Evolutionary conservation across 2,888 invertebrate genomes (phyloP), one percentile per base, ranked within the genome.

Genomic region (Pomacea canaliculata): DNA sequence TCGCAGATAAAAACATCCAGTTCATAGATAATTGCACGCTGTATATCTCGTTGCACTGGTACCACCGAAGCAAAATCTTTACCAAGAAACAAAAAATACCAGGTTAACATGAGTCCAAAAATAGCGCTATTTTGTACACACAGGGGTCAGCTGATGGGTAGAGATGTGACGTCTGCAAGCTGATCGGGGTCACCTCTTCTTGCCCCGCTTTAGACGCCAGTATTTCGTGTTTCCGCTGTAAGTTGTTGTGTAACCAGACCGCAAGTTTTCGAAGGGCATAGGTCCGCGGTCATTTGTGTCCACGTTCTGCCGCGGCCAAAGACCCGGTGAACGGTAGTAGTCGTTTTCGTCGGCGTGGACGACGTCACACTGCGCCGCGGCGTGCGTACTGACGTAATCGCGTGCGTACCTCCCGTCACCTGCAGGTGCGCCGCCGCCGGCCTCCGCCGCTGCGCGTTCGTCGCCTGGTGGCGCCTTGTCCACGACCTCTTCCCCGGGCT

Each of bases 121-220:
- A 56, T 56, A 56, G 8, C 51, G 51, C 16, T 16, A 56, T 56
- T 56, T 16, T 56, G 51, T 56, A 56, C 10, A 56, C 51, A 56
- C 7, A 7, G 12, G 16, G 51, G 8, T 56, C 16, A 56, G 51
- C 51, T 56, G 13, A 13, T 51, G 51, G 51, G 51, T 56, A 56
- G 12, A 13, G 51, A 56, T 10, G 51, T 56, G 51, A 56, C 10
- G 51, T 7, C 2, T 56, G 51, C 51, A 56, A 56, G 16, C 16
- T 56, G 12, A 23, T 2, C 16, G 51, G 51, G 27, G 68, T 68
- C 62, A 74, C 19, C 69, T 69, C 46, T 74, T 19, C 48, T 69
- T 74, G 7, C 62, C 74, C n/a, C 68, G 59, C 23, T 60, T 69
- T 59, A 74, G 48, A 23, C 69, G 69, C 74, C 69, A 74, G 16